A percentile compares a stretch with the other conserved stretches of the same genome.
phyloP scores from a whole-genome alignment of 2,888 invertebrate genomes.

The Tipula confusa region DNA sequence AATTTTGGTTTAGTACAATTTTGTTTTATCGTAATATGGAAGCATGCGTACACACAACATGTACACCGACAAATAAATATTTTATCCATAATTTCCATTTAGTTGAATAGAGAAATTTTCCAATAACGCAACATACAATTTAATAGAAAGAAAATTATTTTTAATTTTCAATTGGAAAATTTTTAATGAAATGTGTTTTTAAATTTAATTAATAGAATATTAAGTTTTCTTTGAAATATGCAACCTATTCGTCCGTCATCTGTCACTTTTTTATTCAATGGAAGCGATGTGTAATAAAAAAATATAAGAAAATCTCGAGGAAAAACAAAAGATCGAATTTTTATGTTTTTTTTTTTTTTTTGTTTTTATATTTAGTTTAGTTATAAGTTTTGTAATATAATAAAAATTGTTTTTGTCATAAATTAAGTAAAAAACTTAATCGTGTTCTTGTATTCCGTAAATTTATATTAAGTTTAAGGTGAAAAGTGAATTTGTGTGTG shows the following conservation, averaged over 20 bases:
- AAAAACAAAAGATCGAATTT: background rate
- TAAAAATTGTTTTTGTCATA: background rate
- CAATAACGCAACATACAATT: background rate
- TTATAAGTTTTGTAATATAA: background rate
- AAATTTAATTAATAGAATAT: background rate
- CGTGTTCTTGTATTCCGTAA: background rate
- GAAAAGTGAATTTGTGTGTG: background rate
- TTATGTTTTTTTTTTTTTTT: background rate
- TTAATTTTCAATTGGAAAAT: background rate
- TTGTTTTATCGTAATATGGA: background rate
- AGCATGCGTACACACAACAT: background rate
- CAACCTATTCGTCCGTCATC: background rate
- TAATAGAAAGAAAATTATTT: background rate
- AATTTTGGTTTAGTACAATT: background rate
- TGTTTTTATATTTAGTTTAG: background rate
- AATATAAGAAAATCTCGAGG: slow-evolving; percentile 20
- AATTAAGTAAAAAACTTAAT: background rate
- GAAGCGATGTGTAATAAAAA: background rate
- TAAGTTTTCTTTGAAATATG: background rate
- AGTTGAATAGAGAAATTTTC: background rate
- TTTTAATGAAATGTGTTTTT: background rate
- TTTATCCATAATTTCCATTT: slow-evolving; percentile 5
- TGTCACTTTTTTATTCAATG: slow-evolving; percentile 29
- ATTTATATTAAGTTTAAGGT: background rate
- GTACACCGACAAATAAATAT: background rate